Conservation (phyloP, 1,140 invertebrate genomes). For the Sycophila sp. region DNA sequence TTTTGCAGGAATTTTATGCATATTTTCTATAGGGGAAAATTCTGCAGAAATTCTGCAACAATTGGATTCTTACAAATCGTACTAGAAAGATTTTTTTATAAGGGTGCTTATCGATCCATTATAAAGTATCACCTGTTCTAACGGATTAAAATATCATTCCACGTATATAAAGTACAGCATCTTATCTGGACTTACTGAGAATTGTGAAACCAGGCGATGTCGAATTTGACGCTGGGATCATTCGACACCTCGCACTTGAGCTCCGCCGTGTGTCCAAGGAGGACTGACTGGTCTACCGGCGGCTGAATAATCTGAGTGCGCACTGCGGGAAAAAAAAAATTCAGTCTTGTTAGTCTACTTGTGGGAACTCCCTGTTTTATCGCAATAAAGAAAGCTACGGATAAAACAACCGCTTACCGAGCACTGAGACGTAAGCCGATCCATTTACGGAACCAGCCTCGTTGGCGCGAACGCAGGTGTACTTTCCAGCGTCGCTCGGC, state of each 20-base stretch:
- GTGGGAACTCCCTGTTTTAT: conserved; percentile 4
- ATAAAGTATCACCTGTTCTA: background rate
- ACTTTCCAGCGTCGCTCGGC: conserved; percentile 84
- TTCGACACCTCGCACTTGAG: conserved; percentile 94
- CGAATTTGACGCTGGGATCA: conserved; percentile 89
- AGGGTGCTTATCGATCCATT: too few relatives aligned
- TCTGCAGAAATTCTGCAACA: too few relatives aligned
- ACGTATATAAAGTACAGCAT: background rate
- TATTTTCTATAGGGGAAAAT: too few relatives aligned
- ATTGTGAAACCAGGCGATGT: conserved; percentile 92
- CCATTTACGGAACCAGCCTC: conserved; percentile 87
- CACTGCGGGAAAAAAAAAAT: conserved; percentile 67
- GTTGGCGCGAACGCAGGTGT: conserved; percentile 88
- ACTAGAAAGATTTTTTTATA: too few relatives aligned
- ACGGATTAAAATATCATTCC: background rate
- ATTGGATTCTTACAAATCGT: too few relatives aligned
- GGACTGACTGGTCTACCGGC: conserved; percentile 87
- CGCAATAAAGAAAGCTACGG: background rate
- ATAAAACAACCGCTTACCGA: conserved; percentile 71
- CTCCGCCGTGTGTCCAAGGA: conserved; percentile 89
- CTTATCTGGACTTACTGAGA: conserved; percentile 72
- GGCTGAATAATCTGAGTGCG: conserved; percentile 92
- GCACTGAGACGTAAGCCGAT: conserved; percentile 82
- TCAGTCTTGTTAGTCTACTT: conserved; percentile 18
- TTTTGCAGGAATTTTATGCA: too few relatives aligned